Evolutionary conservation across 2,888 invertebrate genomes (phyloP).

Genomic region (Pyrochroa serraticornis): DNA sequence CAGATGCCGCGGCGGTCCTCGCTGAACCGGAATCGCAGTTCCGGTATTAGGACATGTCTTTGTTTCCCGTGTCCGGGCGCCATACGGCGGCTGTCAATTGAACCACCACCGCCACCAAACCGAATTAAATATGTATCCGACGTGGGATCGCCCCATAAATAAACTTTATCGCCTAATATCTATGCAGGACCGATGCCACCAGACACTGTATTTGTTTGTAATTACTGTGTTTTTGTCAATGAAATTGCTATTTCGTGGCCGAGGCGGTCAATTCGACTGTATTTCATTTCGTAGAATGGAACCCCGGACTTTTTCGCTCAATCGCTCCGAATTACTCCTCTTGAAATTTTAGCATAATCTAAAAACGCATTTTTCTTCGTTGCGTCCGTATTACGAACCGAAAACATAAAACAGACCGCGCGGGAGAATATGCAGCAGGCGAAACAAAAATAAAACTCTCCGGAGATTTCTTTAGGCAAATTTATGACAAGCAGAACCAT

Average conservation of each 20-base stretch:
- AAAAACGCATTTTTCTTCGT: conserved; percentile 51
- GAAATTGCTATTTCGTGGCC: conserved; percentile 35
- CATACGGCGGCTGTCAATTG: conserved; percentile 52
- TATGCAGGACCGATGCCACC: conserved; percentile 41
- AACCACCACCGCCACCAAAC: conserved; percentile 30
- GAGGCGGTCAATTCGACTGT: not conserved
- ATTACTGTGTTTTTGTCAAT: conserved; percentile 41
- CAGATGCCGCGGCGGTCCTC: conserved; percentile 51
- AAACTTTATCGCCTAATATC: conserved; percentile 45
- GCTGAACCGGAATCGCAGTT: conserved; percentile 57
- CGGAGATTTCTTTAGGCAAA: conserved; percentile 47
- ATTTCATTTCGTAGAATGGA: not conserved
- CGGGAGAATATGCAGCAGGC: conserved; percentile 13
- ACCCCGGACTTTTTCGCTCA: not conserved
- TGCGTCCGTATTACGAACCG: conserved; percentile 48
- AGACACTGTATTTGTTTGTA: conserved; percentile 42
- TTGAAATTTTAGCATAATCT: conserved; percentile 47
- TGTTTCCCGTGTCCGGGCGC: conserved; percentile 48
- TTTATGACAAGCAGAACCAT: conserved; percentile 48
- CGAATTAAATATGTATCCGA: conserved; percentile 52
- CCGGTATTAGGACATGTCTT: conserved; percentile 54
- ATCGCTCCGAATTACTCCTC: not conserved
- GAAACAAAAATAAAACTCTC: conserved; percentile 21
- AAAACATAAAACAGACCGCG: conserved; percentile 46
- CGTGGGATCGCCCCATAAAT: conserved; percentile 45